A percentile compares a stretch with the other conserved stretches of the same genome.
Conservation (phyloP, 2,113 vertebrate genomes). For the Mus musculus region DNA sequence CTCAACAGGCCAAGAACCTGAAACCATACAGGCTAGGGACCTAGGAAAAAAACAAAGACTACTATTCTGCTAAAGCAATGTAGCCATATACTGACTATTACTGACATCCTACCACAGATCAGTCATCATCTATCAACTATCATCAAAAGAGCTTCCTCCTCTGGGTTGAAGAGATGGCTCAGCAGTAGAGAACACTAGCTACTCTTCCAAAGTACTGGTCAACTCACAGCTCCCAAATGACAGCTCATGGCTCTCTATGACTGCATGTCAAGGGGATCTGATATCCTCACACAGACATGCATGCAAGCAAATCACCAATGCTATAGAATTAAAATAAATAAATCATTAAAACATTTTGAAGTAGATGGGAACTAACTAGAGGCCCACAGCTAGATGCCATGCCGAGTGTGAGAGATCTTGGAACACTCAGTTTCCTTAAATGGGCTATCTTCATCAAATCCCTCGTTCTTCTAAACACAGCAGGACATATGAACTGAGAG, state of each 20-base stretch:
- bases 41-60: not conserved
- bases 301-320: not conserved
- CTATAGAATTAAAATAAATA: not conserved
- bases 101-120: not conserved
- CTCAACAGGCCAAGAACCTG: not conserved
- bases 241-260: not conserved
- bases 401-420: not conserved
- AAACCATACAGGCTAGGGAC: not conserved
- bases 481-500: not conserved
- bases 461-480: not conserved
- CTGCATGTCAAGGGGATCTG: not conserved
- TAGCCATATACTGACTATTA: not conserved
- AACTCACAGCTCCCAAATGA: not conserved
- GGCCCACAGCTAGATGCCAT: not conserved
- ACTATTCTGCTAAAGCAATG: not conserved
- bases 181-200: not conserved
- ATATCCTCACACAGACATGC: not conserved
- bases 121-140: not conserved
- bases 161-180: not conserved
- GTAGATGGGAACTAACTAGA: not conserved
- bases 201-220: not conserved
- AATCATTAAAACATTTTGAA: not conserved
- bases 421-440: not conserved
- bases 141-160: not conserved
- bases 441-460: too few relatives aligned